These are phyloP conservation scores for Drosophila nr. perissopoda DNA, from an alignment of 2,888 invertebrate genomes.

Conservation along the genomic window DNA sequence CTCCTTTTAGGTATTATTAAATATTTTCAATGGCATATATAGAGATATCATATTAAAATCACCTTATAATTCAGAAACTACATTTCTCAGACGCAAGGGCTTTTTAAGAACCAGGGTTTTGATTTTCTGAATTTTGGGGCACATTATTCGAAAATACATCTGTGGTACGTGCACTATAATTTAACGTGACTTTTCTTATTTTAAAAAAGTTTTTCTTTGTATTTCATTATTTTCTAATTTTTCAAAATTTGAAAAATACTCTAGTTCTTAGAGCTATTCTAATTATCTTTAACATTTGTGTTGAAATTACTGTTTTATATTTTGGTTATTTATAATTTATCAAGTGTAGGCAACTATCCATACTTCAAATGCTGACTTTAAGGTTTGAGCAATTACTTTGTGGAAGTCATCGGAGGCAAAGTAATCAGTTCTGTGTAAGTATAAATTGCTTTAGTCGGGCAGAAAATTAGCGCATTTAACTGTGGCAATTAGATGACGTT, in stretches of 20 bases:
- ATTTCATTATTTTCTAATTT: not conserved
- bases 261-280: not conserved
- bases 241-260: not conserved
- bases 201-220: no score
- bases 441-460: conserved; percentile 65
- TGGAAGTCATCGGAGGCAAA: conserved; percentile 7
- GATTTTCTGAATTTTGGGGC: no score
- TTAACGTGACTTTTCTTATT: not conserved
- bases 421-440: conserved; percentile 15
- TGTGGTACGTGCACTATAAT: no score
- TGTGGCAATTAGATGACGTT: conserved; percentile 62
- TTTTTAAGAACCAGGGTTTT: no score
- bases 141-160: no score
- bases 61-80: not conserved
- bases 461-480: conserved; percentile 72
- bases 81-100: not conserved
- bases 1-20: not conserved
- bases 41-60: not conserved
- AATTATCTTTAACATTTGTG: not conserved
- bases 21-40: not conserved
- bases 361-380: not conserved
- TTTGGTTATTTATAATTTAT: not conserved
- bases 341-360: not conserved
- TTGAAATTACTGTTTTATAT: not conserved
- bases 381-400: conserved; percentile 2